Base-by-base conservation (phyloP, 2,797 vertebrate species). In the Lepus townsendii region DNA sequence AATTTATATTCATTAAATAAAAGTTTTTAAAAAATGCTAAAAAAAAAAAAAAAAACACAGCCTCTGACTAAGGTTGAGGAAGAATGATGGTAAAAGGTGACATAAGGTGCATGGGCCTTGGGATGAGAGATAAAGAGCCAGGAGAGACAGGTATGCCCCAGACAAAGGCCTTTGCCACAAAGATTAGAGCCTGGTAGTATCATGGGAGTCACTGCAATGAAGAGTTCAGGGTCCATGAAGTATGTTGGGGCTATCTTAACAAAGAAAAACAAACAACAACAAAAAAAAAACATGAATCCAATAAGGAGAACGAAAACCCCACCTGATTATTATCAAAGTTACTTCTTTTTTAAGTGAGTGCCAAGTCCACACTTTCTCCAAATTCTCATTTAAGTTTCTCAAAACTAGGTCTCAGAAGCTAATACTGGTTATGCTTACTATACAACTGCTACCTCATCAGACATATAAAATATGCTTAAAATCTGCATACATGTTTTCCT, bases 181-280 rank as follows among this genome's bases (percentile, higher is more conserved):
- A 92, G 24, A 38, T 47, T 27, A 54, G 30, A 19, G 71, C 32
- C 54, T 9, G 32, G 30, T 47, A 42, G 27, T 38, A 69, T 20
- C 66, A 9, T 0, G 1, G 27, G 16, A 9, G 6, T 9, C 54
- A 16, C 26, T 9, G 4, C 14, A 3, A 16, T 42, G 13, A 66
- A 73, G 50, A 66, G 4, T 20, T n/a, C 4, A 26, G 30, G 42
- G 20, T 20, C 27, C 27, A 30, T 0, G 35, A 0, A 30, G 32
- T 11, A 30, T 38, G 54, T n/a, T 12, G 8, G 32, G 30, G 42
- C 12, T 5, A 24, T 12, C 16, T 16, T 13, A 54, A 19, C 11
- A 35, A 35, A 35, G 35, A 35, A 35, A 35, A 35, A 35, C 35
- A 35, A 4, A 35, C 35, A 35, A 35, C 35, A 35, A 35, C n/a